Conservation (phyloP, 2,797 vertebrate genomes). For the Chlorospingus flavigularis region DNA sequence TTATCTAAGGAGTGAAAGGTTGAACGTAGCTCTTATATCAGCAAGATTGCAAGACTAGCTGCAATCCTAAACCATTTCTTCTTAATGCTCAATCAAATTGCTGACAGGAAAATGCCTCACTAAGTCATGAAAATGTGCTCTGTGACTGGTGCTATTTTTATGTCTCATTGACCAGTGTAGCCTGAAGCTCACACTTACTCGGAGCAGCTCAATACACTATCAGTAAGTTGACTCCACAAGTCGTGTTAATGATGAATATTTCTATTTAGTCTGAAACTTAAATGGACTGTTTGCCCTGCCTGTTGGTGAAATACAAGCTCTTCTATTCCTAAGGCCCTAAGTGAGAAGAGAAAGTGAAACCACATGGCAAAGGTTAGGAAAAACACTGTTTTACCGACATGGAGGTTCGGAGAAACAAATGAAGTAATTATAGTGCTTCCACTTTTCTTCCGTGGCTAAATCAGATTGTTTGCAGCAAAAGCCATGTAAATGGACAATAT, state of each 20-base stretch:
- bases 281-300: not conserved
- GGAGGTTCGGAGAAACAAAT: not conserved
- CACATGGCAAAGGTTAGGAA: not conserved
- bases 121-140: conserved; percentile 11
- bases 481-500: not conserved
- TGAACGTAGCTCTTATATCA: conserved; percentile 22
- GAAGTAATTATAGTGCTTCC: not conserved
- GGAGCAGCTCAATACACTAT: not conserved
- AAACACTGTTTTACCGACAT: not conserved
- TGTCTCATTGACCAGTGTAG: conserved; percentile 22
- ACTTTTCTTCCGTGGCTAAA: not conserved
- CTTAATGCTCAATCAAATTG: not conserved
- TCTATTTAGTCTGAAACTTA: conserved; percentile 14
- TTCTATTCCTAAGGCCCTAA: not conserved
- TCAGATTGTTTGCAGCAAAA: not conserved
- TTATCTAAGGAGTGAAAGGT: not conserved
- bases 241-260: not conserved
- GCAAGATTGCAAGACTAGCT: not conserved
- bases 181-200: not conserved
- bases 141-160: conserved; percentile 41
- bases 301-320: not conserved
- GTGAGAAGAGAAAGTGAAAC: not conserved
- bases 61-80: conserved; percentile 15
- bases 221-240: not conserved
- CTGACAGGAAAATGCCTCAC: conserved; percentile 10